Conservation (phyloP, 2,888 invertebrate species). For the Merodon equestris region DNA sequence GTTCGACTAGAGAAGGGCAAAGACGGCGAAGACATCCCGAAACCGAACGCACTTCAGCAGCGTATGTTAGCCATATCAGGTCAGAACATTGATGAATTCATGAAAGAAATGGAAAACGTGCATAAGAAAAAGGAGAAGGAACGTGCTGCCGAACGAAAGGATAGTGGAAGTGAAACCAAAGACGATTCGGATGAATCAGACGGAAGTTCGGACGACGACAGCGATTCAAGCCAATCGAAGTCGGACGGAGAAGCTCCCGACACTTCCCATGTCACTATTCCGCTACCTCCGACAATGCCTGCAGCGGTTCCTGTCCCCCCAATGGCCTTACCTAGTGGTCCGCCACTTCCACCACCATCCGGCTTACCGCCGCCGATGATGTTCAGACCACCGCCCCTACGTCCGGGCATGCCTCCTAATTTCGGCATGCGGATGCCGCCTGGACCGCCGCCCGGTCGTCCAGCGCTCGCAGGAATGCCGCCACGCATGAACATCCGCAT, state of each 20-base stretch:
- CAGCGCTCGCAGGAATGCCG: constrained; percentile 82
- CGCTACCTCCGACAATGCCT: constrained; percentile 71
- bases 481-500: constrained; percentile 81
- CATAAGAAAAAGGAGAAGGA: constrained; percentile 86
- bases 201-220: constrained; percentile 64
- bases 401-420: constrained; percentile 78
- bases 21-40: constrained; percentile 74
- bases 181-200: constrained; percentile 69
- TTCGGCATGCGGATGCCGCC: constrained; percentile 76
- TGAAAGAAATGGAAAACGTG: constrained; percentile 94
- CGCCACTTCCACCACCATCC: constrained; percentile 80
- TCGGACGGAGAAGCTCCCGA: constrained; percentile 56
- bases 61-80: constrained; percentile 93
- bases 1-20: constrained; percentile 76
- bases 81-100: constrained; percentile 94
- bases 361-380: constrained; percentile 80
- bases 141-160: constrained; percentile 80
- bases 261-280: constrained; percentile 70
- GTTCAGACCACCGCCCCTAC: constrained; percentile 81
- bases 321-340: constrained; percentile 78
- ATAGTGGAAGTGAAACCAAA: constrained; percentile 69
- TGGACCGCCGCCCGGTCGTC: constrained; percentile 81
- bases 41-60: constrained; percentile 89
- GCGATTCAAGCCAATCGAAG: constrained; percentile 48
- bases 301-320: constrained; percentile 70